Evolutionary conservation across 92 coral and sea anemone species (phyloP), one percentile per base, ranked within the genome.

Genomic region (Epizoanthus illoricatus): DNA sequence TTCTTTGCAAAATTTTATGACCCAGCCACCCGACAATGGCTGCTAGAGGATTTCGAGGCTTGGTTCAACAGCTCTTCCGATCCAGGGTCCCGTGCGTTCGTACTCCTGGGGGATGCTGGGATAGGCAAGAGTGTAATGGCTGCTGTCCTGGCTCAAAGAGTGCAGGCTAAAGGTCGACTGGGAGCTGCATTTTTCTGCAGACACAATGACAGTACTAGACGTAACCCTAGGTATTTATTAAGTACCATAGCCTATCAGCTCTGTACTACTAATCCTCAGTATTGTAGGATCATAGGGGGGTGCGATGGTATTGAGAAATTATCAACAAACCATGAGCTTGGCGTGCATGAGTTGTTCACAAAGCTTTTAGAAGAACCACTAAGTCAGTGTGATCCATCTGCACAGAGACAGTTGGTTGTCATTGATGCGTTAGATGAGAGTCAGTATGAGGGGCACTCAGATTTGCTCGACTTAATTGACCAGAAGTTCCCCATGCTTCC

Each of bases 81-180:
- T 28, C 66, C 76, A 63, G 80, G 85, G 15, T 85, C 89, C 55
- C 55, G 91, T 43, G 89, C 89, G 13, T 88, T 80, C 20, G 84
- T 88, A 9, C 86, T 88, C 60, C 63, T 85, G 74, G 92, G 92
- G 17, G 90, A 89, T 71, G 79, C 92, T 19, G 92, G 86, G 42
- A 69, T 89, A 19, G 89, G 89, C 36, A 89, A 85, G 33, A 85
- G 87, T 76, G 92, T 89, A 5, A 73, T 86, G 81, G 92, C 92
- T 39, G 89, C 84, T 54, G 92, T 63, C 47, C 63, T 89, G 23
- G 89, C 89, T 11, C 36, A 85, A 65, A 72, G 80, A 5, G 24
- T 71, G 57, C n/a, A 15, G 71, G 45, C 33, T 39, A 59, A 47
- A 43, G 69, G 74, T 17, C 49, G 55, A 21, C 68, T 85, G 67